Conservation (phyloP, 2,888 invertebrate species). For the Eulithis testata region DNA sequence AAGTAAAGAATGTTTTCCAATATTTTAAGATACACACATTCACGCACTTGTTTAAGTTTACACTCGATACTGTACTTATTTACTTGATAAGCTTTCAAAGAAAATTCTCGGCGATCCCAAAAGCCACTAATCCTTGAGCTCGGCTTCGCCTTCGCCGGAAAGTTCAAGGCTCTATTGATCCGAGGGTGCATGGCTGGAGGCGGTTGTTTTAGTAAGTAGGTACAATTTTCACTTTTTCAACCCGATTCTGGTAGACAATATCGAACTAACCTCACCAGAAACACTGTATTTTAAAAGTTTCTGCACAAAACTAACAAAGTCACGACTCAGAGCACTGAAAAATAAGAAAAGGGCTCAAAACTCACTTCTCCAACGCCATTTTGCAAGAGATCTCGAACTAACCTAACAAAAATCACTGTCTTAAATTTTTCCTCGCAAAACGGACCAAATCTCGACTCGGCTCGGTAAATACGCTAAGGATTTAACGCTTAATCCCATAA, state of each 20-base stretch:
- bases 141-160: slow-evolving; percentile 47
- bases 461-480: background rate
- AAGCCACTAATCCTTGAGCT: slow-evolving; percentile 33
- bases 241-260: slow-evolving; percentile 21
- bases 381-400: slow-evolving; percentile 1
- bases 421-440: background rate
- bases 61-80: slow-evolving; percentile 19
- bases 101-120: slow-evolving; percentile 21
- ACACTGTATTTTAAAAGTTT: background rate
- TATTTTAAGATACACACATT: background rate
- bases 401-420: no score
- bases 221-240: slow-evolving; percentile 54
- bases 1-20: slow-evolving; percentile 2
- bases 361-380: slow-evolving; percentile 46
- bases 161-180: slow-evolving; percentile 82
- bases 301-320: background rate
- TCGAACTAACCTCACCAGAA: background rate
- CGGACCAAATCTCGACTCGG: background rate
- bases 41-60: slow-evolving; percentile 16
- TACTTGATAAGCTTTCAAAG: slow-evolving; percentile 30
- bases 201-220: slow-evolving; percentile 47
- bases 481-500: slow-evolving; percentile 8
- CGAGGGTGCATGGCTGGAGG: slow-evolving; percentile 64
- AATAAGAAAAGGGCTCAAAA: background rate
- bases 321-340: background rate